These are phyloP conservation scores for Lophura swinhoii DNA, from an alignment of 2,797 vertebrate species.

Conservation along the genomic window DNA sequence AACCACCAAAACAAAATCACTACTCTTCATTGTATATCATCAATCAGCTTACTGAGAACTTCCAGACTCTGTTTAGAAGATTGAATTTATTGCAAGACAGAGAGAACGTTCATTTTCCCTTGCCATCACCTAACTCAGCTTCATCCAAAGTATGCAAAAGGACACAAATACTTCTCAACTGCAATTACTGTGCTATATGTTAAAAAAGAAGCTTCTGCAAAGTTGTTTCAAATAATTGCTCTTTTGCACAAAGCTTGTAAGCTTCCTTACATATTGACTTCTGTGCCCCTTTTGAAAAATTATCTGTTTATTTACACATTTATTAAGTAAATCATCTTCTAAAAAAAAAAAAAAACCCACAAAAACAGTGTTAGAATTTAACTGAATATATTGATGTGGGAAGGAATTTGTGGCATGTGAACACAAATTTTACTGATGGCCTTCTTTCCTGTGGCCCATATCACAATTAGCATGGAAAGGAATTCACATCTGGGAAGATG, in stretches of 20 bases:
- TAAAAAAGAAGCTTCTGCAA: not conserved
- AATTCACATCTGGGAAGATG: constrained; percentile 70
- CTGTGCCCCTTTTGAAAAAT: not conserved
- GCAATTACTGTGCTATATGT: not conserved
- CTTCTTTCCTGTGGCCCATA: constrained; percentile 33
- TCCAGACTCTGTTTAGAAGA: not conserved
- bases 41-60: not conserved
- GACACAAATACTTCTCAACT: not conserved
- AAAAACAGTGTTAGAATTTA: not conserved
- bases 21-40: not conserved
- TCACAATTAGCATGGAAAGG: constrained; percentile 25
- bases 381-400: not conserved
- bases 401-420: constrained; percentile 56
- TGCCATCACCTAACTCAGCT: not conserved
- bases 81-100: not conserved
- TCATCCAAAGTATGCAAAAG: not conserved
- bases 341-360: not conserved
- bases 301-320: not conserved
- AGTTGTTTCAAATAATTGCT: not conserved
- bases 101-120: not conserved
- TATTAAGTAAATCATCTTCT: not conserved
- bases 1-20: not conserved
- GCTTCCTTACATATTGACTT: not conserved
- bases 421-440: constrained; percentile 32
- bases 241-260: not conserved